Base-by-base conservation (phyloP, 2,113 vertebrate species). In the Mormoops blainvillei region DNA sequence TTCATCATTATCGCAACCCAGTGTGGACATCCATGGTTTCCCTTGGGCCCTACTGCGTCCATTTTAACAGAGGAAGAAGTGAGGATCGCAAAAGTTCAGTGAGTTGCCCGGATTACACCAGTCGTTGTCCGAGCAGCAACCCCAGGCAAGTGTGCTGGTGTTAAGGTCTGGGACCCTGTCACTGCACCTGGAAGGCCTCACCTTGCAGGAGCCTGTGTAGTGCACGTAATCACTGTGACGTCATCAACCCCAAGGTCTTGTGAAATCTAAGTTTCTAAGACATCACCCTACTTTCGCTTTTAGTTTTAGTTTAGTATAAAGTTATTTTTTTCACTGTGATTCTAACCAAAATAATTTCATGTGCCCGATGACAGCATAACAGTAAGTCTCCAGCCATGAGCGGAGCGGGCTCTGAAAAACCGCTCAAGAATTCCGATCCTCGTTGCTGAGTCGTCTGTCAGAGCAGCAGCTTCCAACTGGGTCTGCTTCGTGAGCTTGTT, bases 111-210 rank as follows among this genome's bases (percentile, higher is more conserved):
- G 20, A n/a, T 70, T 50, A 31, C 1, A 18, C 16, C 11, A 31
- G 61, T 28, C 41, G 16, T 33, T 43, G 4, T 10, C 5, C 15
- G n/a, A 71, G 52, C 87, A 56, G 22, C 20, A 61, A 20, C 18
- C 7, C 4, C 73, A 14, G 12, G 15, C 18, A 2, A 6, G n/a
- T 0, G 1, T 4, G 1, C 15, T 5, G 31, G 5, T 4, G 16
- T 9, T 20, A 2, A n/a, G 6, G 8, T 50, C n/a, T 4, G 5
- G 61, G 67, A 22, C 1, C 0, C 1, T 0, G 4, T 0, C 22
- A 4, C 26, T 3, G 0, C 20, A 0, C 12, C 12, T 0, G 0
- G 4, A 14, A 2, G 13, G n/a, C 6, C 16, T 50, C n/a, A 19
- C 2, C 1, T 26, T 33, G 18, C 5, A 4, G 6, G 4, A 3